phyloP scores from a whole-genome alignment of 1,140 invertebrate genomes.

The Pseudomyrmex dendroicus region DNA sequence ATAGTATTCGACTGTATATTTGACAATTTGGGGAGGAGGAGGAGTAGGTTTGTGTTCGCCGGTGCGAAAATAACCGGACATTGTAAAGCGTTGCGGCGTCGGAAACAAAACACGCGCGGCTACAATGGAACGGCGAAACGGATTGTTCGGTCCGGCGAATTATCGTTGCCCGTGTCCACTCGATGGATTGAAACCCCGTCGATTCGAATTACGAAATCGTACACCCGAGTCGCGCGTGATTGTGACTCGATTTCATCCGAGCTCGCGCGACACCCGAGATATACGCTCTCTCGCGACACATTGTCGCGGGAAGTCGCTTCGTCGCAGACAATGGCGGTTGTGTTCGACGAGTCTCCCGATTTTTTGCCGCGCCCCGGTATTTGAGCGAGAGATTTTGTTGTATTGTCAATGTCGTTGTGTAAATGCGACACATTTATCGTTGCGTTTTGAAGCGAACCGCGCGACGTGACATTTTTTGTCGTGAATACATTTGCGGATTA shows the following conservation, averaged over 20 bases:
- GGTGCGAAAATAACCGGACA: conserved; percentile 37
- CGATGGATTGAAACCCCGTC: conserved; percentile 56
- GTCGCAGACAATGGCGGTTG: conserved; percentile 25
- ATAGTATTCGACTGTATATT: neutral
- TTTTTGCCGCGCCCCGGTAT: neutral
- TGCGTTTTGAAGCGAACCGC: neutral
- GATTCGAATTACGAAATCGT: conserved; percentile 74
- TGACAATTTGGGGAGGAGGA: conserved; percentile 1
- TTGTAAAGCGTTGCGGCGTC: conserved; percentile 27
- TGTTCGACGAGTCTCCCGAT: conserved; percentile 27
- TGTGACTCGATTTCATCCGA: conserved; percentile 62
- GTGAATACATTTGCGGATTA: no score
- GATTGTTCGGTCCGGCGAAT: conserved; percentile 51
- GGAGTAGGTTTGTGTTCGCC: neutral
- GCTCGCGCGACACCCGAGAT: conserved; percentile 65
- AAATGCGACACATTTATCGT: conserved; percentile 12
- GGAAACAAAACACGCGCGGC: conserved; percentile 38
- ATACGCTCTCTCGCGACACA: conserved; percentile 49
- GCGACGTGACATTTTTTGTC: conserved; percentile 2
- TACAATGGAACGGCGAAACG: conserved; percentile 44
- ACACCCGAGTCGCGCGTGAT: conserved; percentile 60
- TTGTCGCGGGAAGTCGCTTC: conserved; percentile 60
- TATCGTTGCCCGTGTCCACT: conserved; percentile 57
- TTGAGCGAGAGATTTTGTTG: conserved; percentile 26
- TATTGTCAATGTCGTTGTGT: conserved; percentile 26